A percentile compares a stretch with the other conserved stretches of the same genome.
Conservation (phyloP, 2,797 vertebrate genomes). For the Galaxias olidus region DNA sequence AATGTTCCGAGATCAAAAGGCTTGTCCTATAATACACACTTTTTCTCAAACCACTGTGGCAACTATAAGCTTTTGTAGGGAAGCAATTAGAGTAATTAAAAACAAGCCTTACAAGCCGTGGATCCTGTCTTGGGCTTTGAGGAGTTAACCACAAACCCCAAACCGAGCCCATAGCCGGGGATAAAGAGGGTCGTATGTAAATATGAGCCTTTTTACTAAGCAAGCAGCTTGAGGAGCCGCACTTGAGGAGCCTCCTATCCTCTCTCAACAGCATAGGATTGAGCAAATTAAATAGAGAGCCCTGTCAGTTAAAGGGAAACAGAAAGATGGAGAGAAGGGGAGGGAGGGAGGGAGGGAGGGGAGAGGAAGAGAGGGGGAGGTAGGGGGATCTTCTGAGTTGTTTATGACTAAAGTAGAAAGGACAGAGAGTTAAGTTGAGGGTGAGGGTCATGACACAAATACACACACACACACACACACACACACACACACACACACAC, state of each 20-base stretch:
- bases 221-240: conserved; percentile 35
- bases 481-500: too few relatives aligned
- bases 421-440: too few relatives aligned
- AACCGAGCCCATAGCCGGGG: conserved; percentile 57
- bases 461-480: too few relatives aligned
- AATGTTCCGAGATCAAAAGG: conserved; percentile 81
- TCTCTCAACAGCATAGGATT: conserved; percentile 49
- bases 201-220: conserved; percentile 60
- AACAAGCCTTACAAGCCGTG: conserved; percentile 75
- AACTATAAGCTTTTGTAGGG: conserved; percentile 69
- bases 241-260: conserved; percentile 52
- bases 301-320: conserved; percentile 19
- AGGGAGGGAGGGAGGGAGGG: conserved; percentile 3
- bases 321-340: conserved; percentile 18
- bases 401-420: too few relatives aligned
- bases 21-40: conserved; percentile 68
- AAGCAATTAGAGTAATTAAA: conserved; percentile 75
- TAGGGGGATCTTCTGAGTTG: too few relatives aligned
- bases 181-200: conserved; percentile 68
- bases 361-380: conserved; percentile 9
- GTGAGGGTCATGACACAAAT: too few relatives aligned
- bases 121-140: conserved; percentile 80
- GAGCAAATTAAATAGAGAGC: conserved; percentile 51
- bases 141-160: conserved; percentile 66
- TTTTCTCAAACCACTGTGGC: conserved; percentile 63